Base-by-base conservation (phyloP, 2,888 invertebrate species). In the Antitype chi region DNA sequence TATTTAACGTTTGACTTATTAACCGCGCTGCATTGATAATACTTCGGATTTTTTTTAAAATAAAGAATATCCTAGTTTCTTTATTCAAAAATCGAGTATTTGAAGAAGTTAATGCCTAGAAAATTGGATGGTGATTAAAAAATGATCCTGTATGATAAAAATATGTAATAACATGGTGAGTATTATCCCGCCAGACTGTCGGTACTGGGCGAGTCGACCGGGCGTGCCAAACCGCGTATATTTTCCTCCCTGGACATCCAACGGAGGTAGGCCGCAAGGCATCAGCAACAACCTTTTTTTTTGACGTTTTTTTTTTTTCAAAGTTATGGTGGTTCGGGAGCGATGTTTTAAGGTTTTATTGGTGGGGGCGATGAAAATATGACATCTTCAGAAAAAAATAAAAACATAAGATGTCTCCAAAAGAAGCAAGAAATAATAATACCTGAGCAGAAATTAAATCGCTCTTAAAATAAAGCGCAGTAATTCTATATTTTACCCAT, bases 161-260 rank as follows among this genome's bases (percentile, higher is more conserved):
- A 80, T 76, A 66, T 43, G 63, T 89, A 83, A 81, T 85, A 84
- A 86, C 81, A 80, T 84, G 85, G 86, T 90, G 88, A 94, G 93
- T 94, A 90, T 94, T 92, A 84, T 93, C 89, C 90, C 85, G 86
- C 74, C 92, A 96, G 96, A 91, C 91, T 96, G 89, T 96, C 96
- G 89, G 96, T 96, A 94, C 90, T 96, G 93, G 96, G 96, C 75
- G 96, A 96, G 85, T 90, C 96, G 71, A 92, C 94, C 62, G 95
- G 95, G 59, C 94, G 95, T 76, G 96, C 94, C 94, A 96, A 97
- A 94, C 96, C 96, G 86, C 95, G 96, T 91, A 96, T 96, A 89
- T 97, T 96, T 94, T 94, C 96, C 90, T 96, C 96, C 83, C 92
- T 96, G 94, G 96, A 97, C 91, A 96, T 97, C 82, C 95, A 95